Percentiles rank a stretch among this genome's conserved stretches.
These are phyloP conservation scores for Sycophaga agraensis DNA, from an alignment of 1,140 invertebrate genomes.

Conservation along the genomic window DNA sequence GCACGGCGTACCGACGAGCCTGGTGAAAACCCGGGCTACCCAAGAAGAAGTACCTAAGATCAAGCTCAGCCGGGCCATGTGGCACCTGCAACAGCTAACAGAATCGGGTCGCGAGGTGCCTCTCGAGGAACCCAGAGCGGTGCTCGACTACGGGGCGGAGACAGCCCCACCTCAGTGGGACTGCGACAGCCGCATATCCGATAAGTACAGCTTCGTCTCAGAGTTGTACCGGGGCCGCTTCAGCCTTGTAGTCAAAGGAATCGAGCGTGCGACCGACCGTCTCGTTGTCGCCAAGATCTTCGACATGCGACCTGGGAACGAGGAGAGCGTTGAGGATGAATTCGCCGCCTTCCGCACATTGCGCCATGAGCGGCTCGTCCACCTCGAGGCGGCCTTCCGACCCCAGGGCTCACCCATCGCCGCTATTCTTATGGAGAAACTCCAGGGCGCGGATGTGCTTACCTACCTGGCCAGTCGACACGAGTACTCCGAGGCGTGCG, in stretches of 20 bases:
- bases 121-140: slow-evolving; percentile 62
- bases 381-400: slow-evolving; percentile 72
- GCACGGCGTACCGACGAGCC: slow-evolving; percentile 71
- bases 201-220: slow-evolving; percentile 80
- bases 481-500: slow-evolving; percentile 88
- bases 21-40: slow-evolving; percentile 65
- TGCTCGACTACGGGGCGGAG: slow-evolving; percentile 75
- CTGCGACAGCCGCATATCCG: slow-evolving; percentile 65
- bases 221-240: slow-evolving; percentile 81
- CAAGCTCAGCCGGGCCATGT: slow-evolving; percentile 76
- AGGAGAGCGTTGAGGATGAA: slow-evolving; percentile 65
- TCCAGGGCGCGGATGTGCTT: slow-evolving; percentile 88
- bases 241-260: slow-evolving; percentile 80
- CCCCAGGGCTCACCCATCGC: slow-evolving; percentile 66
- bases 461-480: slow-evolving; percentile 84
- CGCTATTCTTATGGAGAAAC: slow-evolving; percentile 80
- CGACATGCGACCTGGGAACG: slow-evolving; percentile 68
- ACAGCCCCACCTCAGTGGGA: slow-evolving; percentile 72
- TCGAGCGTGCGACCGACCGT: slow-evolving; percentile 70
- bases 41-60: slow-evolving; percentile 68
- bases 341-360: slow-evolving; percentile 79
- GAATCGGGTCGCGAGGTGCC: slow-evolving; percentile 74
- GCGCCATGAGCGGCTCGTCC: slow-evolving; percentile 82
- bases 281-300: slow-evolving; percentile 79
- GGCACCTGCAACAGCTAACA: slow-evolving; percentile 78